phyloP scores from a whole-genome alignment of 2,888 invertebrate genomes.

The Brachycybe producta region DNA sequence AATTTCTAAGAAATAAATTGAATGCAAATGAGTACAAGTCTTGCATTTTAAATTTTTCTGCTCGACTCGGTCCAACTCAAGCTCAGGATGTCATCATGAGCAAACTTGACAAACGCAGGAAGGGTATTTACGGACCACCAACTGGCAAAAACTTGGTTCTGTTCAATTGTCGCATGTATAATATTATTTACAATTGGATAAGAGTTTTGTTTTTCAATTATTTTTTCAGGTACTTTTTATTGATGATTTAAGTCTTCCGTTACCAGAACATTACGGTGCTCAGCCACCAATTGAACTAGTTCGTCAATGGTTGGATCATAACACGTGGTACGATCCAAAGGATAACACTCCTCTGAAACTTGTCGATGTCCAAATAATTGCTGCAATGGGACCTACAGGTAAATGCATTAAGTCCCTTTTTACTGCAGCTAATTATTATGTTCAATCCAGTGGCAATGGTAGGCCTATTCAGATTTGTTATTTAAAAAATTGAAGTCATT shows the following conservation, averaged over 20 bases:
- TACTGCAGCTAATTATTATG: too few relatives aligned
- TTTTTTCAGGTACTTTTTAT: constrained; percentile 63
- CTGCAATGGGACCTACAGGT: constrained; percentile 39
- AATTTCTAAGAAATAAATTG: constrained; percentile 59
- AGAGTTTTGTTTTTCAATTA: not conserved
- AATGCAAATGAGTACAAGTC: constrained; percentile 68
- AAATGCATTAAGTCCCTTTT: not conserved
- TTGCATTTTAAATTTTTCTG: constrained; percentile 79
- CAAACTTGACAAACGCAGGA: constrained; percentile 79
- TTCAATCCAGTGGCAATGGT: too few relatives aligned
- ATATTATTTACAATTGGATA: not conserved
- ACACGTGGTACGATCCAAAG: constrained; percentile 74
- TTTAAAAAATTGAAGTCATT: too few relatives aligned
- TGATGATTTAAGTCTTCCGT: constrained; percentile 92
- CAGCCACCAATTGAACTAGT: constrained; percentile 88
- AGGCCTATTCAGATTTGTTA: too few relatives aligned
- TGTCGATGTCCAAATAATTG: constrained; percentile 64
- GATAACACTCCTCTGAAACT: constrained; percentile 62
- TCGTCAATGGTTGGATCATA: constrained; percentile 78
- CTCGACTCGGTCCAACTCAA: constrained; percentile 84
- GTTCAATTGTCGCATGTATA: not conserved
- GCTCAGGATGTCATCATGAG: constrained; percentile 91
- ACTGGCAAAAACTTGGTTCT: constrained; percentile 56
- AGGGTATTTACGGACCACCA: constrained; percentile 87
- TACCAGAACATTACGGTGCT: constrained; percentile 76